Evolutionary conservation across 53 echinoderm and acorn worm genomes (phyloP), one percentile per base, ranked within the genome.

Genomic region (Holothuria scabra): DNA sequence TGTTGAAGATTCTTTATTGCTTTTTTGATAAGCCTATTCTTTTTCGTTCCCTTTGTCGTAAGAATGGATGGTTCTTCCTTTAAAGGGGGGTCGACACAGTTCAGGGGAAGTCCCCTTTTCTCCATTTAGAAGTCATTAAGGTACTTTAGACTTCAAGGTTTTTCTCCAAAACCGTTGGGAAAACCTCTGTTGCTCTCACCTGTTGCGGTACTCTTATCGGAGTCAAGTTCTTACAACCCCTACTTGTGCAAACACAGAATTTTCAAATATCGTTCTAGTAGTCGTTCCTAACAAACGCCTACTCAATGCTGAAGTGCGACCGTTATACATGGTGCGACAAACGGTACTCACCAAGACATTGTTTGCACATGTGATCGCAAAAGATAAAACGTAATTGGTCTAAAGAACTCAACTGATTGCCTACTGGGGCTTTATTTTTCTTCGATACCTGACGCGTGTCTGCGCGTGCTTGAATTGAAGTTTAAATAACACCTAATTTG

Each of bases 291-390:
- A 14, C 52, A 52, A 52, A 52, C 52, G 52, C 52, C 52, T 16
- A 52, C 14, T 52, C 8, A 52, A 52, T 52, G 8, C 18, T 52
- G 52, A 52, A 52, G 52, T 52, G 18, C 52, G 52, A 8, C 18
- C 52, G 52, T 52, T 52, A 52, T 52, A 16, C 52, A 52, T 52
- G 52, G 18, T 16, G 52, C 28, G 28, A 31, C 31, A n/a, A 13
- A 65, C 65, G 65, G n/a, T 65, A 28, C 65, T 28, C 65, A 31
- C 31, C 20, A 65, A 65, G n/a, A 32, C 11, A 12, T 12, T 68
- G 69, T 68, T 68, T 68, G 38, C 69, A 38, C 69, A 68, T 68
- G 69, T 68, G 69, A 68, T 68, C 20, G 35, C 38, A 2, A 21
- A 34, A 68, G 34, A 68, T 68, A 31, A 68, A n/a, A 31, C 32